Evolutionary conservation across 2,113 vertebrate species (phyloP).

Genomic region (Xiphorhynchus elegans): DNA sequence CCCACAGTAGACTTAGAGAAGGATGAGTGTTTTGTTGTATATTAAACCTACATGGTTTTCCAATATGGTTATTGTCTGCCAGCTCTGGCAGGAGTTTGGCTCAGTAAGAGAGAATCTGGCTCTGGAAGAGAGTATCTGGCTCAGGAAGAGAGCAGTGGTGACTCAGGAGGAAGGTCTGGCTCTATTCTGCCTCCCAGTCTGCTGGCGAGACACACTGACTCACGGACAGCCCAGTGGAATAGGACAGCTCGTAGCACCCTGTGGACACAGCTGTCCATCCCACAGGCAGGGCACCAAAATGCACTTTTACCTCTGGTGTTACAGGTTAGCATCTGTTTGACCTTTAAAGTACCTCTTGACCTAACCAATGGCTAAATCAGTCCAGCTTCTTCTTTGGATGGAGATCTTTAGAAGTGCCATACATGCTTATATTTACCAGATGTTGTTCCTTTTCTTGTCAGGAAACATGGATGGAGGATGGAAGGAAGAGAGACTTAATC

Average conservation of each 20-base stretch:
- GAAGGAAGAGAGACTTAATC: neutral
- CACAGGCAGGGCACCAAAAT: neutral
- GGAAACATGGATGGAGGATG: neutral
- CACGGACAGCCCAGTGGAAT: neutral
- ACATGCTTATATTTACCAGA: neutral
- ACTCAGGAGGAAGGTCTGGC: neutral
- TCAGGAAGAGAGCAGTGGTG: neutral
- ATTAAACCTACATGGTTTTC: neutral
- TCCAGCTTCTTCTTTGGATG: neutral
- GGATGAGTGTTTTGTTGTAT: fast-evolving
- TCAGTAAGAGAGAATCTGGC: neutral
- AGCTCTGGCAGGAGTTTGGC: neutral
- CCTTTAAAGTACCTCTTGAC: neutral
- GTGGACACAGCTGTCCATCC: neutral
- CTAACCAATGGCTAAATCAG: neutral
- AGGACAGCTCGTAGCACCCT: neutral
- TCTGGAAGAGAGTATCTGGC: neutral
- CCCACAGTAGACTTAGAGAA: neutral
- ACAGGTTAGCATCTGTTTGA: neutral
- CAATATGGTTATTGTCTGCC: neutral
- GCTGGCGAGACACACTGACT: fast-evolving
- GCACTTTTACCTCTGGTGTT: neutral
- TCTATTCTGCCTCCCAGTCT: neutral
- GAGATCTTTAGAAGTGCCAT: neutral
- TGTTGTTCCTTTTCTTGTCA: neutral